Base-by-base conservation (phyloP, 2,888 invertebrate species). In the Cremastinae sp. region DNA sequence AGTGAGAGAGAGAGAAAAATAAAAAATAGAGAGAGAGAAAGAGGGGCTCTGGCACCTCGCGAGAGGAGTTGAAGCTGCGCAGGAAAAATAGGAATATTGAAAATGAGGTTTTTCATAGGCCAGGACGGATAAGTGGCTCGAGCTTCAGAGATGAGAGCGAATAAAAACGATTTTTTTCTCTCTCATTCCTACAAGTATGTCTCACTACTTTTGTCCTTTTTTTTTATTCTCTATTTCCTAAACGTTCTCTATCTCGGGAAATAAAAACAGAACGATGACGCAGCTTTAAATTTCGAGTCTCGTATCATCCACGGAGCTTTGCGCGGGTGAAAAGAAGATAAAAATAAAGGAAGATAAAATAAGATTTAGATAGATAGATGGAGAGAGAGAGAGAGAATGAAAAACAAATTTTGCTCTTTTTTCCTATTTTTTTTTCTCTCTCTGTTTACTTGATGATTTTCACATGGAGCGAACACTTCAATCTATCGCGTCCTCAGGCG, bases 31-130 rank as follows among this genome's bases (percentile, higher is more conserved):
- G 47, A 10, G 9, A 45, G 28, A 14, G 66, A 49, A 56, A 47
- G 69, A 49, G 65, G 58, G 55, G 43, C 59, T 56, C 53, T n/a
- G n/a, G 47, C 43, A 56, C 53, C 41, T 76, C 37, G 28, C 37
- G 8, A 39, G 41, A 64, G 47, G 35, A 62, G 53, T 35, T 45
- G 37, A 45, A 37, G 28, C 37, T 39, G 16, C 12, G n/a, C 1
- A 41, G 53, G 43, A 35, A 61, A 70, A 70, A 41, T 12, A 22
- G 18, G 14, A 59, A 59, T 28, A 49, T 49, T 51, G 41, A 20
- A 59, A 41, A 59, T 28, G n/a, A 41, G 22, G 59, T 8, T 55
- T 14, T 1, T 51, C 9, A 20, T 7, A 22, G 28, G 28, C n/a
- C n/a, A n/a, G 5, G 28, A 28, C 2, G 28, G 28, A 28, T 5